A percentile compares a stretch with the other conserved stretches of the same genome.
Evolutionary conservation across 1,140 invertebrate genomes (phyloP).

Genomic region (Drosophila seguyi): DNA sequence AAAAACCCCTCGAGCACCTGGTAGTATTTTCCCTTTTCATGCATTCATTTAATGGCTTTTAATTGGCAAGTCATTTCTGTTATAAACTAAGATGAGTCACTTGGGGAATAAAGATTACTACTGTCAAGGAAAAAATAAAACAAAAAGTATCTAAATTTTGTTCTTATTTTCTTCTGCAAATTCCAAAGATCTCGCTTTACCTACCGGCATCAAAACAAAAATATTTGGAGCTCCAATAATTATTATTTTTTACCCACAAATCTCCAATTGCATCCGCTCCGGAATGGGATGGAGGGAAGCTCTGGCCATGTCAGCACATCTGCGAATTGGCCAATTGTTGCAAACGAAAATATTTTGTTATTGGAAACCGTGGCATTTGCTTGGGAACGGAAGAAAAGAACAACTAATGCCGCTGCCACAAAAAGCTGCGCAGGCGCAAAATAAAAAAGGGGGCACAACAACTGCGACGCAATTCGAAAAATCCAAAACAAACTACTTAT

Average conservation of each 20-base stretch:
- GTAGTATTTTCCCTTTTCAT: conserved; percentile 4
- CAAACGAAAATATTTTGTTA: conserved; percentile 58
- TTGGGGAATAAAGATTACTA: not conserved
- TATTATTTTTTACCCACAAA: conserved; percentile 60
- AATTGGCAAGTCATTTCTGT: conserved; percentile 1
- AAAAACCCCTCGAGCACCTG: not conserved
- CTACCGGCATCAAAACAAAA: not conserved
- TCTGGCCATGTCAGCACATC: conserved; percentile 42
- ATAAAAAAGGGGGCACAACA: conserved; percentile 13
- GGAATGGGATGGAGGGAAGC: conserved; percentile 12
- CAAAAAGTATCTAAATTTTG: not conserved
- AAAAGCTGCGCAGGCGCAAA: conserved; percentile 60
- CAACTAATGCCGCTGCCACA: conserved; percentile 6
- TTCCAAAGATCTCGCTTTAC: conserved; percentile 4
- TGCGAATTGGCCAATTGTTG: conserved; percentile 30
- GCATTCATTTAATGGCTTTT: not conserved
- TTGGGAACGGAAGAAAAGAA: conserved; percentile 30
- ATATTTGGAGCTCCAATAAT: conserved; percentile 1
- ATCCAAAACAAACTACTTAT: not conserved
- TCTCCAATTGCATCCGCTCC: conserved; percentile 60
- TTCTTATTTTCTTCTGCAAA: not conserved
- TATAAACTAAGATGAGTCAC: conserved; percentile 13
- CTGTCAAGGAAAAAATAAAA: not conserved
- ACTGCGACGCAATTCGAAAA: conserved; percentile 59
- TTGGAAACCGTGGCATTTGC: conserved; percentile 28